phyloP scores from a whole-genome alignment of 2,113 vertebrate species.

The Chlorodrepanis virens region DNA sequence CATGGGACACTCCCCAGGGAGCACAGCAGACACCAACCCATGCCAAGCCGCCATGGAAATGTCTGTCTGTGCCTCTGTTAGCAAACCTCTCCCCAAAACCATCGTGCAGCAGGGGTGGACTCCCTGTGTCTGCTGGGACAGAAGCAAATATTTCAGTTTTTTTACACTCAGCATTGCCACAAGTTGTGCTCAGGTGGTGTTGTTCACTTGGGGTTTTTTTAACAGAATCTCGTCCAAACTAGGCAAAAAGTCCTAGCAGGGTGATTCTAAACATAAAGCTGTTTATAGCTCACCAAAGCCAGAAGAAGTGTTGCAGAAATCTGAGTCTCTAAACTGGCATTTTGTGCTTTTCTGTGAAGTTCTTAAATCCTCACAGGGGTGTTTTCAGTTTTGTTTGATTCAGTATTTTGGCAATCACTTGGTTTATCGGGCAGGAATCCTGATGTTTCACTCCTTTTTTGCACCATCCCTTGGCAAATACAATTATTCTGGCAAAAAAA shows the following conservation, averaged over 20 bases:
- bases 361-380: not conserved
- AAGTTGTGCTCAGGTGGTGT: not conserved
- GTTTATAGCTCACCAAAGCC: not conserved
- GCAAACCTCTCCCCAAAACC: not conserved
- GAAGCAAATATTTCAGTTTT: not conserved
- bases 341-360: not conserved
- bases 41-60: rapidly evolving
- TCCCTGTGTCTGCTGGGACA: not conserved
- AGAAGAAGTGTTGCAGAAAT: not conserved
- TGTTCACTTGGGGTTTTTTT: no score
- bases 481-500: not conserved
- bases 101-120: rapidly evolving
- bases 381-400: not conserved
- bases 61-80: not conserved
- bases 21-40: rapidly evolving
- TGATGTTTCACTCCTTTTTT: not conserved
- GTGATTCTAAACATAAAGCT: not conserved
- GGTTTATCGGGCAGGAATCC: not conserved
- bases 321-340: not conserved
- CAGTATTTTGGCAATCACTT: not conserved
- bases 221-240: not conserved
- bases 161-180: not conserved
- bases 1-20: rapidly evolving
- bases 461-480: not conserved
- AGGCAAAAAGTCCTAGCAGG: not conserved